Percentiles rank a stretch among this genome's conserved stretches.
These are phyloP conservation scores for Epizoanthus scotinus DNA, from an alignment of 92 coral and sea anemone genomes.

Conservation along the genomic window DNA sequence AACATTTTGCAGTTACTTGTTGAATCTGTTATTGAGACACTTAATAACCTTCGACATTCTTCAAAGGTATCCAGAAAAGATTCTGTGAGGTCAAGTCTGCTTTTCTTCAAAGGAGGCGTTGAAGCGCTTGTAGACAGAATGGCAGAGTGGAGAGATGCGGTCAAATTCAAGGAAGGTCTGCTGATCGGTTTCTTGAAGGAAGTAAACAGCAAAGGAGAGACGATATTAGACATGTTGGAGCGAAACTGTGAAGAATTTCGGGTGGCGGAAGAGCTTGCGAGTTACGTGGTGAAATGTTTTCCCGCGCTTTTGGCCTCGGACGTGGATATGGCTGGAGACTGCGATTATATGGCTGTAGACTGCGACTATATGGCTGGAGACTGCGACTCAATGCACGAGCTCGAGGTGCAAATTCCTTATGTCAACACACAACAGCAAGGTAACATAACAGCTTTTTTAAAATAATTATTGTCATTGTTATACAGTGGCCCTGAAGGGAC, in stretches of 20 bases:
- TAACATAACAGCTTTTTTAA: background rate
- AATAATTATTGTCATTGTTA: no score
- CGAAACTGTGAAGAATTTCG: background rate
- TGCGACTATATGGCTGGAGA: background rate
- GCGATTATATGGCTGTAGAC: background rate
- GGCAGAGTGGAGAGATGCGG: background rate
- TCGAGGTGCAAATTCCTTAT: background rate
- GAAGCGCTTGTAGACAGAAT: background rate
- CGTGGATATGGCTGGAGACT: background rate
- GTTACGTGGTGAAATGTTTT: background rate
- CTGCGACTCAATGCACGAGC: background rate
- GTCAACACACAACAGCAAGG: background rate
- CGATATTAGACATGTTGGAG: background rate
- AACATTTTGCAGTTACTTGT: constrained; percentile 9
- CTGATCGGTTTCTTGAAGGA: background rate
- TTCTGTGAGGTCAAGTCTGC: background rate
- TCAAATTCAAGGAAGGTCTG: background rate
- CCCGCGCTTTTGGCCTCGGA: background rate
- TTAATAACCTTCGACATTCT: background rate
- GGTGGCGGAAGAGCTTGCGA: background rate
- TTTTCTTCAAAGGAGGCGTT: background rate
- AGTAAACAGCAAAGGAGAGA: background rate
- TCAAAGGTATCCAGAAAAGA: background rate
- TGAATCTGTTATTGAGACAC: background rate
- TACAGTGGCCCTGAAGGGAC: no score